Evolutionary conservation across 2,888 invertebrate genomes (phyloP).

Genomic region (Drosophila mercatorum): DNA sequence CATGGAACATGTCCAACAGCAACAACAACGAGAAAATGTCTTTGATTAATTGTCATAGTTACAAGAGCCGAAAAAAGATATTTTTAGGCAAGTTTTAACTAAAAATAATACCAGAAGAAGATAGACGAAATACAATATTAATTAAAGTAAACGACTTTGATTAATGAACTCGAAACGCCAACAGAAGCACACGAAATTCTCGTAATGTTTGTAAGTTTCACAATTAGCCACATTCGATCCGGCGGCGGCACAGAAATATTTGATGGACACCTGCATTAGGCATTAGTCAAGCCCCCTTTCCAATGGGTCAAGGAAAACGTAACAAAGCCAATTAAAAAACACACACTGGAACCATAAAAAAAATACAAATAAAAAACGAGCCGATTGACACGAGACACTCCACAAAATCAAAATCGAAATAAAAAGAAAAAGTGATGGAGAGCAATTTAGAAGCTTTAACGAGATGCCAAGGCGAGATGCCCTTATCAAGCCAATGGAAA

Average conservation of each 20-base stretch:
- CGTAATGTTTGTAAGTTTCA: slow-evolving; percentile 11
- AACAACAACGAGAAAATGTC: slow-evolving; percentile 21
- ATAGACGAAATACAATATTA: slow-evolving; percentile 22
- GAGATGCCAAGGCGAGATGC: slow-evolving; percentile 18
- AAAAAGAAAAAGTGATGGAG: slow-evolving; percentile 31
- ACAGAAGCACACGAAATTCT: slow-evolving; percentile 23
- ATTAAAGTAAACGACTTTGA: slow-evolving; percentile 45
- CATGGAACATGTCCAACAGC: slow-evolving; percentile 39
- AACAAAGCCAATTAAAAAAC: slow-evolving; percentile 24
- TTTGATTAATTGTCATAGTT: slow-evolving; percentile 57
- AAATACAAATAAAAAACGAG: slow-evolving; percentile 3
- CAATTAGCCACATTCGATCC: slow-evolving; percentile 11
- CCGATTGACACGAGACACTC: slow-evolving; percentile 30
- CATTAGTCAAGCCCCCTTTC: slow-evolving; percentile 6
- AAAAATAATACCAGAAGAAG: slow-evolving; percentile 25
- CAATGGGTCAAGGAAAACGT: slow-evolving; percentile 32
- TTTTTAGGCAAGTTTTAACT: slow-evolving; percentile 47
- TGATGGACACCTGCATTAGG: slow-evolving; percentile 34
- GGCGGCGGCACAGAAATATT: background rate
- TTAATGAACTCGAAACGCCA: slow-evolving; percentile 36
- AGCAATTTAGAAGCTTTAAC: slow-evolving; percentile 33
- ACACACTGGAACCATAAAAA: slow-evolving; percentile 12
- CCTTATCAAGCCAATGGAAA: slow-evolving; percentile 12
- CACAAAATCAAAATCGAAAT: background rate
- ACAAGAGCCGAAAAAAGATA: slow-evolving; percentile 16